Evolutionary conservation across 2,888 invertebrate species (phyloP), one percentile per base, ranked within the genome.

Genomic region (Cephalotes varians): DNA sequence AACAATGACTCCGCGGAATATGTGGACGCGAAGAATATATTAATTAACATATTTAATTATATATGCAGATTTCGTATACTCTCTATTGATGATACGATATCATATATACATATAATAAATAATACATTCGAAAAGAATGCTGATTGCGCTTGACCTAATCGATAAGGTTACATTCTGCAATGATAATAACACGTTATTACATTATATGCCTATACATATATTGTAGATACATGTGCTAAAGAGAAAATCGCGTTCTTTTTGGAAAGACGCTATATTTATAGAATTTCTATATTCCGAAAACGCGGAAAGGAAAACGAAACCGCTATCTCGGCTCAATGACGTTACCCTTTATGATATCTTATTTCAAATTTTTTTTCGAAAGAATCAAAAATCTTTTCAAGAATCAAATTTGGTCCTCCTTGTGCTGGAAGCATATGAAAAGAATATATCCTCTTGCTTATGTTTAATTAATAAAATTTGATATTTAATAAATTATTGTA

Each of bases 51-150:
- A 67, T 77, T 67, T 69, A 69, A 65, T 76, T 79, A 69, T 56
- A 69, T 56, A 79, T 58, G 31, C 76, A 25, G 25, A 51, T 76
- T 40, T 25, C 47, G 34, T 76, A 76, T 76, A 65, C 5, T 76
- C 37, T 49, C 5, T 34, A 47, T 21, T 34, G 37, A 76, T 51
- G 64, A 77, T 79, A 69, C 54, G 31, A 37, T 18, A 77, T 54
- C 47, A 51, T n/a, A 51, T 47, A 37, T 67, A 67, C 51, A 67
- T 76, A 51, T 65, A 67, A 91, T 91, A 90, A 90, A 85, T 89
- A 90, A 91, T 90, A 91, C 92, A 92, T 92, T 93, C 92, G 90
- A 89, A 90, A 92, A 90, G 92, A 91, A 92, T 93, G 91, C 92
- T 93, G 90, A 90, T 51, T 15, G 65, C 49, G 34, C 25, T 92